These are phyloP conservation scores for Acanthochromis polyacanthus DNA, from an alignment of 2,113 vertebrate species.

Conservation along the genomic window DNA sequence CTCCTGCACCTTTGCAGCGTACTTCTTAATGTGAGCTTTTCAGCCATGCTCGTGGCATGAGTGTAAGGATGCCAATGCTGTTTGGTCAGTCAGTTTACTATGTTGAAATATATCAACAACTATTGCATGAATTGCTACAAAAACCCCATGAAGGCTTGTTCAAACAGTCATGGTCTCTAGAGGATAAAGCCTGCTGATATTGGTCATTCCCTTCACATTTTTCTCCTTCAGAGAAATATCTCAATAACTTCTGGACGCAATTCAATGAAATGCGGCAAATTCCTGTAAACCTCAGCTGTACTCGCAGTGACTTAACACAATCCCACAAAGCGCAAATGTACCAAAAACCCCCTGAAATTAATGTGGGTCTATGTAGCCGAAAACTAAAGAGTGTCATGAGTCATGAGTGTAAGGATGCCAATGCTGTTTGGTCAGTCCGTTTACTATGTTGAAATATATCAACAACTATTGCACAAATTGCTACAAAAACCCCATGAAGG, in stretches of 20 bases:
- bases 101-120: background rate
- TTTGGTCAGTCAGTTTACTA: background rate
- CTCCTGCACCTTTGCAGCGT: background rate
- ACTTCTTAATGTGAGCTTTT: conserved; percentile 3
- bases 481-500: background rate
- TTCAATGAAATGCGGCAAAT: background rate
- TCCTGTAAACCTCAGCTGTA: background rate
- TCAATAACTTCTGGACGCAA: background rate
- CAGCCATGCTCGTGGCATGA: background rate
- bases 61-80: background rate
- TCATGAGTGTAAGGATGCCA: background rate
- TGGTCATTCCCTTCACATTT: background rate
- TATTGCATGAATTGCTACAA: background rate
- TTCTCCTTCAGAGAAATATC: background rate
- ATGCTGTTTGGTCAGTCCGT: background rate
- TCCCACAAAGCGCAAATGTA: background rate
- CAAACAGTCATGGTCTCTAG: background rate
- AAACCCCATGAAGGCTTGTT: background rate
- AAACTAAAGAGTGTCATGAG: too few species aligned
- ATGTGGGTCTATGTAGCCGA: background rate
- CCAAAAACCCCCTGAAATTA: background rate
- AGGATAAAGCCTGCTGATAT: background rate
- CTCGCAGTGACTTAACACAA: background rate
- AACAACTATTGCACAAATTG: background rate
- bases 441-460: background rate